Conservation (phyloP, 2,797 vertebrate genomes). For the Aselliscus stoliczkanus region DNA sequence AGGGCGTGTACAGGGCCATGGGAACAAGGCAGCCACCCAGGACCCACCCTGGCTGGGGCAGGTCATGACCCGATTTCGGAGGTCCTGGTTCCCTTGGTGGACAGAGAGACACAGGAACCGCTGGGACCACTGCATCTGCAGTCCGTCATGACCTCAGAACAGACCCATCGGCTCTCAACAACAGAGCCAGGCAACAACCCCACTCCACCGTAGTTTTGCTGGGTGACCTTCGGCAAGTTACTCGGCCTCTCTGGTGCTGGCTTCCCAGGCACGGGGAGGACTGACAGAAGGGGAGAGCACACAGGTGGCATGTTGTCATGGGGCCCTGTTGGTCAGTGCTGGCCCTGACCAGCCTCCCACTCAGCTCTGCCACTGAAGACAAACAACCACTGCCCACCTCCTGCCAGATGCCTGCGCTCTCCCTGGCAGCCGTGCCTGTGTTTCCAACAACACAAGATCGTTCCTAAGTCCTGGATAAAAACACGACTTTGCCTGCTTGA, state of each 20-base stretch:
- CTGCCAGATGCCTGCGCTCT: fast-evolving
- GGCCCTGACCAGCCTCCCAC: neutral
- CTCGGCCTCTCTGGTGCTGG: neutral
- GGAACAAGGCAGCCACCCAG: neutral
- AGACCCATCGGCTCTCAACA: fast-evolving
- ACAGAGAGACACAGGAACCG: fast-evolving
- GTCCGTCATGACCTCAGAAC: fast-evolving
- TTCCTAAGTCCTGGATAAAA: neutral
- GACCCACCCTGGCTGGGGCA: fast-evolving
- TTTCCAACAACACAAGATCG: neutral
- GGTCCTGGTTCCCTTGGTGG: fast-evolving
- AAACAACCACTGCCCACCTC: neutral
- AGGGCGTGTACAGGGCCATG: fast-evolving
- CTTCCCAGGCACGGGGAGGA: fast-evolving
- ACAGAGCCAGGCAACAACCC: fast-evolving
- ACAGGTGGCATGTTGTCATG: fast-evolving
- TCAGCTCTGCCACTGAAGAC: neutral
- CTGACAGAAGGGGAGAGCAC: too few relatives aligned
- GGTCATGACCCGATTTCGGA: neutral
- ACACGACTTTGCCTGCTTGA: neutral
- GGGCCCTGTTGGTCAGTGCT: neutral
- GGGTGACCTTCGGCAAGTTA: fast-evolving
- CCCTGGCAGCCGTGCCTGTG: fast-evolving
- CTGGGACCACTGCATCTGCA: fast-evolving
- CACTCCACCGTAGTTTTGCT: fast-evolving